These are phyloP conservation scores for Smutsia temminckii DNA, from an alignment of 2,797 vertebrate species.

Conservation along the genomic window DNA sequence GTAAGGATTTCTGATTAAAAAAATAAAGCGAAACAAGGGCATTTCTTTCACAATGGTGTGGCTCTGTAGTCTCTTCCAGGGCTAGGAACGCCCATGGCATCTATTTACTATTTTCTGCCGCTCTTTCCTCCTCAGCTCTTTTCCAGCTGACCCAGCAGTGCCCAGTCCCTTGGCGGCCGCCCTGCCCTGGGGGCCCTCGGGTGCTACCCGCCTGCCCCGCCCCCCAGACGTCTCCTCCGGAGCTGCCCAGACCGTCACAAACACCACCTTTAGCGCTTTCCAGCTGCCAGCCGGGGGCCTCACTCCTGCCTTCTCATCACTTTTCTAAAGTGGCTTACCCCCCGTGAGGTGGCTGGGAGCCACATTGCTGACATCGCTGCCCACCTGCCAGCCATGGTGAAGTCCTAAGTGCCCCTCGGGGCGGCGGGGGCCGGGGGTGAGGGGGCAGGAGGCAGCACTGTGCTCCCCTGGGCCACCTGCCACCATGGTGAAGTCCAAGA, in stretches of 20 bases:
- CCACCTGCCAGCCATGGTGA: neutral
- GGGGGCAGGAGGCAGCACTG: too few relatives aligned
- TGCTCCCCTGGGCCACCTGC: neutral
- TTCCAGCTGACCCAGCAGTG: neutral
- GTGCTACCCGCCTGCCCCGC: too few relatives aligned
- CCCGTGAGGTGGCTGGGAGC: neutral
- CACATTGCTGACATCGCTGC: neutral
- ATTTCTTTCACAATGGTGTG: neutral
- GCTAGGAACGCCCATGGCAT: neutral
- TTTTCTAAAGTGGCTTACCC: neutral
- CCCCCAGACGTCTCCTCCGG: neutral
- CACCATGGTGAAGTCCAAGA: neutral
- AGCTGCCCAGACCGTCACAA: neutral
- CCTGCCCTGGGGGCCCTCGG: too few relatives aligned
- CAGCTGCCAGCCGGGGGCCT: neutral
- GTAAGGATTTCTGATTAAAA: neutral
- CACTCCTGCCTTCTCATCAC: neutral
- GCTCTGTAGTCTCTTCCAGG: neutral
- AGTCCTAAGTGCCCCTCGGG: neutral
- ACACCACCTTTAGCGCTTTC: neutral
- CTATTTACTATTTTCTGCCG: neutral
- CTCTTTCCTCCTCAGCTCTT: neutral
- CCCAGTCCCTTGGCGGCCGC: too few relatives aligned
- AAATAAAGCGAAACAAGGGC: neutral
- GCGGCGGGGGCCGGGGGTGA: neutral